These are phyloP conservation scores for Torymus auratus DNA, from an alignment of 2,888 invertebrate genomes.

Conservation along the genomic window DNA sequence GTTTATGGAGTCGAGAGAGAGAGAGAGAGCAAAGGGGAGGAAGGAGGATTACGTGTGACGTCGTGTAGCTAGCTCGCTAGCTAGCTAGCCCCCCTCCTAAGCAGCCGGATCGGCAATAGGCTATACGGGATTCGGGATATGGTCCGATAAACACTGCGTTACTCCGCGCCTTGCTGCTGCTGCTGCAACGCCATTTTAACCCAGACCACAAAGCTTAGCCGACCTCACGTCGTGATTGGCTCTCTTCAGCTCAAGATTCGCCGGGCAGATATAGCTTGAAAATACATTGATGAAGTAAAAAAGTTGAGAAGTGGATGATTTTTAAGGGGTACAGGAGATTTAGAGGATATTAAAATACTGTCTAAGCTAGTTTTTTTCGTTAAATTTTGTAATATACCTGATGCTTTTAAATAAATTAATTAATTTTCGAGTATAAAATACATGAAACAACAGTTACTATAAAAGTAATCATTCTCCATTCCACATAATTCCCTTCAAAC, in stretches of 20 bases:
- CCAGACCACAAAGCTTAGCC: constrained; percentile 65
- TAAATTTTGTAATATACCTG: too few relatives aligned
- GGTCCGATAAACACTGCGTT: constrained; percentile 74
- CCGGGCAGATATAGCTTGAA: neutral
- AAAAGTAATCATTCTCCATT: too few relatives aligned
- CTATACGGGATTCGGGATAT: constrained; percentile 68
- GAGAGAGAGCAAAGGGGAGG: constrained; percentile 47
- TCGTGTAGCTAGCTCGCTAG: constrained; percentile 46
- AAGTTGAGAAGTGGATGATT: too few relatives aligned
- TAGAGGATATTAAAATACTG: too few relatives aligned
- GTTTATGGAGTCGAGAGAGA: constrained; percentile 66
- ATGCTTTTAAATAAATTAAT: too few relatives aligned
- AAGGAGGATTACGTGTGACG: constrained; percentile 68
- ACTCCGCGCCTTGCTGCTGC: constrained; percentile 61
- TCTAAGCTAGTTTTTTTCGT: too few relatives aligned
- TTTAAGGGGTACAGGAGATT: too few relatives aligned
- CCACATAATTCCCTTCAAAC: too few relatives aligned
- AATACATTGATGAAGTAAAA: too few relatives aligned
- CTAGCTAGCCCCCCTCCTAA: constrained; percentile 60
- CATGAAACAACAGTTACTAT: too few relatives aligned
- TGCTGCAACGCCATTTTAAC: constrained; percentile 69
- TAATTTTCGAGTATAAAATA: too few relatives aligned
- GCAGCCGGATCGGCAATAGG: constrained; percentile 66
- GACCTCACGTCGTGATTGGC: constrained; percentile 63
- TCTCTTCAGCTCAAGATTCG: constrained; percentile 32